These are phyloP conservation scores for Pachycephus smyrnensis DNA, from an alignment of 2,888 invertebrate genomes.

Conservation along the genomic window DNA sequence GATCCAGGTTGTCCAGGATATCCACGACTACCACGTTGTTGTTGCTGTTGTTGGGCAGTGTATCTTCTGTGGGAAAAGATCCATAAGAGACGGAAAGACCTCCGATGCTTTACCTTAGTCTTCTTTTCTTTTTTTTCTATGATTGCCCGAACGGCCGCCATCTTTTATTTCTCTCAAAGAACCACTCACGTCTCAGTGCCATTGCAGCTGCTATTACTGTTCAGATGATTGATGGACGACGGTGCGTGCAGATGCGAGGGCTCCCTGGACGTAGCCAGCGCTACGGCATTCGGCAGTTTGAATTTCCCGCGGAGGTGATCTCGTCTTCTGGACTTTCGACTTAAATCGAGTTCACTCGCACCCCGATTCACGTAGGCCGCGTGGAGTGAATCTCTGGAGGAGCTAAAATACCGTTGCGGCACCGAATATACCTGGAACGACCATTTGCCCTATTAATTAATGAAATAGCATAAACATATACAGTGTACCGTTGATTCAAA, in stretches of 20 bases:
- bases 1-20: constrained; percentile 60
- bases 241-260: constrained; percentile 77
- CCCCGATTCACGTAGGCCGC: constrained; percentile 76
- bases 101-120: background rate
- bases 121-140: background rate
- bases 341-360: constrained; percentile 82
- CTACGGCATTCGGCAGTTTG: constrained; percentile 73
- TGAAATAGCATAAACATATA: background rate
- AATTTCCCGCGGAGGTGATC: constrained; percentile 73
- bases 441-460: background rate
- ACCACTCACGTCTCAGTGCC: constrained; percentile 75
- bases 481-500: background rate
- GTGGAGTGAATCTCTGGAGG: constrained; percentile 81
- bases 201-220: constrained; percentile 74
- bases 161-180: background rate
- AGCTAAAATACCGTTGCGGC: constrained; percentile 75
- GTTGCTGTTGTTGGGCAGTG: constrained; percentile 63
- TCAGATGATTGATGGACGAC: constrained; percentile 73
- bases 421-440: constrained; percentile 60
- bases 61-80: constrained; percentile 50
- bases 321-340: constrained; percentile 76
- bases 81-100: background rate
- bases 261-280: constrained; percentile 79
- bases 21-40: constrained; percentile 63
- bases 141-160: background rate